phyloP scores from a whole-genome alignment of 2,113 vertebrate genomes.

The Cephalopterus ornatus region DNA sequence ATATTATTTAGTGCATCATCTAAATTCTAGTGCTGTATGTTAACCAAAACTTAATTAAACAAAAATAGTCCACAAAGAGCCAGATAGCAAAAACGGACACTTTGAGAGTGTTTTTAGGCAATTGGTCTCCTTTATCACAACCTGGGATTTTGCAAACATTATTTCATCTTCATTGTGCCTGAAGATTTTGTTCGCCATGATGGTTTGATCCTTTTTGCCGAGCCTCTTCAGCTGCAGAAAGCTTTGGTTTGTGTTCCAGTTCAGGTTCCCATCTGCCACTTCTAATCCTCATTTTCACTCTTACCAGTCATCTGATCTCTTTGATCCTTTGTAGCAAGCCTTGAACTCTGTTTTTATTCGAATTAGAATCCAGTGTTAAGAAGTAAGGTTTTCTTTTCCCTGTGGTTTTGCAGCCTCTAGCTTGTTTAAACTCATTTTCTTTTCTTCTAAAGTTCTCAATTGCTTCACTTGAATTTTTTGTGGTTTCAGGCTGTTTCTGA shows the following conservation, averaged over 20 bases:
- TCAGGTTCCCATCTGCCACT: slow-evolving; percentile 25
- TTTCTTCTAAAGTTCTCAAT: neutral
- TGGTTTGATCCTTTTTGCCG: slow-evolving; percentile 42
- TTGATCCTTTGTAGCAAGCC: slow-evolving; percentile 53
- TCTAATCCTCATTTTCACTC: slow-evolving; percentile 63
- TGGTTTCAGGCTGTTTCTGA: neutral
- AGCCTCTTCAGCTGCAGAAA: slow-evolving; percentile 46
- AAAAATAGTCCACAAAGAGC: neutral
- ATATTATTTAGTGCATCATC: neutral
- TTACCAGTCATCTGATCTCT: slow-evolving; percentile 48
- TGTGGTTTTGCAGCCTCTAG: slow-evolving; percentile 22
- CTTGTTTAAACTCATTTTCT: slow-evolving; percentile 24
- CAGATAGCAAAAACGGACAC: neutral
- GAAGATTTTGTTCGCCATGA: neutral
- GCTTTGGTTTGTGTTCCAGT: slow-evolving; percentile 55
- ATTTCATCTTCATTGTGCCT: neutral
- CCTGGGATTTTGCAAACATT: neutral
- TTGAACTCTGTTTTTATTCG: slow-evolving; percentile 61
- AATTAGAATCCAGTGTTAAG: slow-evolving; percentile 28
- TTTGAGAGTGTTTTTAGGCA: neutral
- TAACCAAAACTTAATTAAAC: neutral
- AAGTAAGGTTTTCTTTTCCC: slow-evolving; percentile 22
- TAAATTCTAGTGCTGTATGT: neutral
- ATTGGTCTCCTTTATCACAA: neutral
- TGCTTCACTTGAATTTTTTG: neutral